Evolutionary conservation across 2,888 invertebrate species (phyloP).

Genomic region (Plebejus melissa): DNA sequence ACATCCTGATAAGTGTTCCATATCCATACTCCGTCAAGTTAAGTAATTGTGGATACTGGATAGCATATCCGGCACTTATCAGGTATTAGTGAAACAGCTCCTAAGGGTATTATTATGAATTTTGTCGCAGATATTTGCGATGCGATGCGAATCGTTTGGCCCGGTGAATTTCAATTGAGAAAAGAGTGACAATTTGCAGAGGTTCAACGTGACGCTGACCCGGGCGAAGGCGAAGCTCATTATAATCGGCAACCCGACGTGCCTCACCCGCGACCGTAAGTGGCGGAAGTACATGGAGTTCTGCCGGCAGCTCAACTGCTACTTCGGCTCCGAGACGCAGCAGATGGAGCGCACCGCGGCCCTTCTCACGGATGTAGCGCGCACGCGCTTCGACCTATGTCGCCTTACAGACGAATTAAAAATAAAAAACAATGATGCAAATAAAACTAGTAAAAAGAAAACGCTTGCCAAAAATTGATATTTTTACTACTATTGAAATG

Average conservation of each 20-base stretch:
- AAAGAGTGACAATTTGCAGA: slow-evolving; percentile 53
- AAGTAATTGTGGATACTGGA: too few relatives aligned
- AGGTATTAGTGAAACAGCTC: neutral
- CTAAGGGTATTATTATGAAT: too few relatives aligned
- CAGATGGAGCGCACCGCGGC: slow-evolving; percentile 47
- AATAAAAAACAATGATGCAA: slow-evolving; percentile 30
- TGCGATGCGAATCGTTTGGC: neutral
- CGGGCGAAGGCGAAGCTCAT: slow-evolving; percentile 84
- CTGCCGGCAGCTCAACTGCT: slow-evolving; percentile 51
- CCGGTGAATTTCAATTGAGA: neutral
- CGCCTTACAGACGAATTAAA: slow-evolving; percentile 43
- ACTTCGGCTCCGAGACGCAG: slow-evolving; percentile 54
- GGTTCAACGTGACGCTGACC: slow-evolving; percentile 86
- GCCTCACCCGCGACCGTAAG: slow-evolving; percentile 51
- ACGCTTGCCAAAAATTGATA: neutral
- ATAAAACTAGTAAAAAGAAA: slow-evolving; percentile 30
- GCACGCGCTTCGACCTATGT: slow-evolving; percentile 46
- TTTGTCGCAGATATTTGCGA: too few relatives aligned
- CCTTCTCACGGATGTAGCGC: slow-evolving; percentile 47
- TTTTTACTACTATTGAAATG: slow-evolving; percentile 2
- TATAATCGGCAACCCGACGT: slow-evolving; percentile 69
- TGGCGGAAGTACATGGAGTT: slow-evolving; percentile 64
- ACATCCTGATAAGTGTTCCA: too few relatives aligned
- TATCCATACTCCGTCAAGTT: too few relatives aligned
- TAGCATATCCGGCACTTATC: too few relatives aligned